Evolutionary conservation across 2,888 invertebrate species (phyloP).

Genomic region (Exocentrus adspersus): DNA sequence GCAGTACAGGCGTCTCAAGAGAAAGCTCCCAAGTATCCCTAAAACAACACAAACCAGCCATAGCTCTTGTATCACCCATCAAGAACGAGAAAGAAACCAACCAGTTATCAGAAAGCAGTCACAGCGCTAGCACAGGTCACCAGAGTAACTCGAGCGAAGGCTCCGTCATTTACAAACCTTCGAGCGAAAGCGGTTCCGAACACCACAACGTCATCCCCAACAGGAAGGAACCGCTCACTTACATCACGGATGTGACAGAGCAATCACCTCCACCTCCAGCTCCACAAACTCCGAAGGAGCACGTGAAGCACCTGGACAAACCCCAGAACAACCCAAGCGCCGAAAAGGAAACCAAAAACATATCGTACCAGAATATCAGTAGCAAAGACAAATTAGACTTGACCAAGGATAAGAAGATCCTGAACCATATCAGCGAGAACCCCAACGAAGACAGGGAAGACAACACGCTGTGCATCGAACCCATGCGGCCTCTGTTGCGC

Average conservation of each 20-base stretch:
- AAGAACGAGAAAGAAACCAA: slow-evolving; percentile 67
- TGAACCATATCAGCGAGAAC: slow-evolving; percentile 58
- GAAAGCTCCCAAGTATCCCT: slow-evolving; percentile 58
- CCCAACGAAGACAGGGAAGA: slow-evolving; percentile 29
- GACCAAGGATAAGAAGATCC: slow-evolving; percentile 62
- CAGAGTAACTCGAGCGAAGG: slow-evolving; percentile 79
- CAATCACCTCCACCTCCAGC: slow-evolving; percentile 42
- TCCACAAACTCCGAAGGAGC: slow-evolving; percentile 54
- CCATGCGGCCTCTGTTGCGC: slow-evolving; percentile 89
- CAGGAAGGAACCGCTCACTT: slow-evolving; percentile 67
- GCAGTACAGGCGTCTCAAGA: slow-evolving; percentile 56
- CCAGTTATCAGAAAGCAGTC: slow-evolving; percentile 76
- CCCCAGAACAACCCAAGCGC: slow-evolving; percentile 16
- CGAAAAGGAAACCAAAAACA: slow-evolving; percentile 34
- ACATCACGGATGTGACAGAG: slow-evolving; percentile 49
- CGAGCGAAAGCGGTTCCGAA: slow-evolving; percentile 77
- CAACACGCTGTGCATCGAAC: slow-evolving; percentile 71
- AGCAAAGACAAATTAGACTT: slow-evolving; percentile 33
- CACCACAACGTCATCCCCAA: slow-evolving; percentile 64
- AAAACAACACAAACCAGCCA: slow-evolving; percentile 54
- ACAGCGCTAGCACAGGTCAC: slow-evolving; percentile 73
- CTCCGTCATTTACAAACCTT: slow-evolving; percentile 78
- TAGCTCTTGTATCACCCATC: slow-evolving; percentile 79
- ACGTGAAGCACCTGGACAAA: slow-evolving; percentile 32
- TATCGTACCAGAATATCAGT: slow-evolving; percentile 33